Evolutionary conservation across 2,797 vertebrate species (phyloP), one percentile per base, ranked within the genome.

Genomic region (Gymnothorax reevesii): DNA sequence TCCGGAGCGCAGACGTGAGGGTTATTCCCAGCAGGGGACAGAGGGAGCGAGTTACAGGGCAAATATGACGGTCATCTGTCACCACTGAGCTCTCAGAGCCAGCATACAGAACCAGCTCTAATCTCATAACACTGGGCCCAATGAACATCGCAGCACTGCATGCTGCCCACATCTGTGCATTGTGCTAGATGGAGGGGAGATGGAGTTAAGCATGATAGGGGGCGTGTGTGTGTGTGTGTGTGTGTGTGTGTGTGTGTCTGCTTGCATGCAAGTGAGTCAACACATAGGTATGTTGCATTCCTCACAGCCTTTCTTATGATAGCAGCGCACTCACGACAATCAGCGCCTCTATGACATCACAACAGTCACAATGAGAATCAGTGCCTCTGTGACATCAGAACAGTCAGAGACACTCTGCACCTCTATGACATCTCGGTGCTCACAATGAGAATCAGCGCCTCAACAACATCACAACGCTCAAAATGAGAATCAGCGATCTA

Each of bases 41-140:
- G 59, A 0, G 20, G 3, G 59, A 62, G 59, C 3, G 12, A 62
- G 6, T 62, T 12, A 49, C 15, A 77, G 33, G 20, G 10, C 13
- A 25, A 25, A 17, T 2, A 77, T 49, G 6, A 8, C 73, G 17
- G 73, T 77, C 73, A 10, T 77, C 52, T 25, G 57, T 85, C 25
- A 57, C 6, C 25, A 25, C 84, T 59, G 55, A 33, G 75, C 55
- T 79, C 12, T 77, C 12, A 52, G 2, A 54, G 22, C 15, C 4
- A 66, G 20, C 55, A 20, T 25, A 17, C 4, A 15, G 66, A 85
- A 15, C 66, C n/a, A 54, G 59, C 1, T 71, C 42, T 84, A 57
- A 85, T 85, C 69, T 33, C 55, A 77, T 85, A 33, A 85, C 55
- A 15, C 75, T 20, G 84, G 22, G 22, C 27, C 9, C 49, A 52